phyloP scores from a whole-genome alignment of 2,888 invertebrate genomes.

The Epirrita christyi region DNA sequence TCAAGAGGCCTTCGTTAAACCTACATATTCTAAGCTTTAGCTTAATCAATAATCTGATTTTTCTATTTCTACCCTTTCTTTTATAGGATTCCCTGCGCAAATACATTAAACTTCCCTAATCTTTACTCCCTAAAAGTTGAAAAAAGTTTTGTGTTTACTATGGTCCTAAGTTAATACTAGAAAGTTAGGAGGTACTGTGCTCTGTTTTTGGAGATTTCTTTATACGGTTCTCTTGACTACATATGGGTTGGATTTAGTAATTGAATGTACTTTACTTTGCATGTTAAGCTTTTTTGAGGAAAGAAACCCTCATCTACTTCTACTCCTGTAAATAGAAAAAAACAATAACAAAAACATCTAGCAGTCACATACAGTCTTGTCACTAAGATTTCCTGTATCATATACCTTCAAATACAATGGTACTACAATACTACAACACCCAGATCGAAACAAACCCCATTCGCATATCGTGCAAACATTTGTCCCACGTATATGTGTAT shows the following conservation, averaged over 20 bases:
- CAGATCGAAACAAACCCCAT: too few species aligned
- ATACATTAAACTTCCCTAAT: conserved; percentile 39
- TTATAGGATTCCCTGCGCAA: conserved; percentile 36
- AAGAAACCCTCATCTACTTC: neutral
- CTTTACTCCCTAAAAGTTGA: conserved; percentile 36
- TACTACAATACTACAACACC: too few species aligned
- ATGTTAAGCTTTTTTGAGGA: neutral
- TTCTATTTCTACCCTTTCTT: conserved; percentile 12
- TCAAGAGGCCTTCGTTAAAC: too few species aligned
- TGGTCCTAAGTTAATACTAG: conserved; percentile 42
- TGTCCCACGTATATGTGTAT: too few species aligned
- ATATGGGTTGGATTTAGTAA: neutral
- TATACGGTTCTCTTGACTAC: conserved; percentile 6
- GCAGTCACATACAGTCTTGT: too few species aligned
- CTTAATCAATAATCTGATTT: conserved; percentile 4
- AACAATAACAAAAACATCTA: too few species aligned
- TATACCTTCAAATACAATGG: too few species aligned
- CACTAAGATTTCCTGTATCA: too few species aligned
- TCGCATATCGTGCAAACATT: too few species aligned
- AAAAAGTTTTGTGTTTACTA: conserved; percentile 38
- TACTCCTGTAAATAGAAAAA: neutral
- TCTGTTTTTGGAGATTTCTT: conserved; percentile 18
- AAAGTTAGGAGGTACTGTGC: conserved; percentile 30
- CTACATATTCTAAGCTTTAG: neutral
- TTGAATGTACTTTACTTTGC: neutral